These are phyloP conservation scores for Astropecten irregularis DNA, from an alignment of 53 echinoderm and acorn worm genomes.

Conservation along the genomic window DNA sequence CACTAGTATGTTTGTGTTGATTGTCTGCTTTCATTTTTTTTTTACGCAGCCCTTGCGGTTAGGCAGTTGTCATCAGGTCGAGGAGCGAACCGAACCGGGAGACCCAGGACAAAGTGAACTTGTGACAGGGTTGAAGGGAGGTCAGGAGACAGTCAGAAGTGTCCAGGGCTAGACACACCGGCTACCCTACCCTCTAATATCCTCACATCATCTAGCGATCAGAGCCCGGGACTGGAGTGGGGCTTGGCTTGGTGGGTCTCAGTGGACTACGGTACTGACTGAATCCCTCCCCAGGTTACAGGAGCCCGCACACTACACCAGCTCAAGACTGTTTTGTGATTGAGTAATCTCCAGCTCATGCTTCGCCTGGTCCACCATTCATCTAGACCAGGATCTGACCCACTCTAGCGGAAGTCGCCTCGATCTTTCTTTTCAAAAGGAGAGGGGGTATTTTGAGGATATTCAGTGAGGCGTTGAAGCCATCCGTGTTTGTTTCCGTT, in stretches of 20 bases:
- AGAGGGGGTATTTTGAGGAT: neutral
- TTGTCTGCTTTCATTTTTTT: slow-evolving; percentile 1
- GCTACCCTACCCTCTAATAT: no score
- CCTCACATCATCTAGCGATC: no score
- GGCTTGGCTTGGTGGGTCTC: no score
- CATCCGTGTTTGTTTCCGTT: slow-evolving; percentile 3
- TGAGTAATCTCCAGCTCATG: neutral
- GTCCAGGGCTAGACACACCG: no score
- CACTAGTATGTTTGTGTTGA: neutral
- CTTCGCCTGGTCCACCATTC: neutral
- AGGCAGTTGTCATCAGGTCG: slow-evolving; percentile 39
- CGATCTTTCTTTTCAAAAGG: neutral
- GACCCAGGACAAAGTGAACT: neutral
- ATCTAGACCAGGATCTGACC: neutral
- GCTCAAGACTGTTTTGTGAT: neutral
- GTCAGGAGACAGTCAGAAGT: neutral
- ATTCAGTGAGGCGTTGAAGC: slow-evolving; percentile 14
- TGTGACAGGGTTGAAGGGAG: neutral
- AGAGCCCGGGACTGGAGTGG: no score
- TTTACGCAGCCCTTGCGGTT: slow-evolving; percentile 34
- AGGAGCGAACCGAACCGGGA: no score
- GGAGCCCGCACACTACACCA: no score
- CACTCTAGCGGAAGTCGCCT: slow-evolving; percentile 11
- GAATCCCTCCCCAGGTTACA: no score
- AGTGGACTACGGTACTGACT: no score